Base-by-base conservation (phyloP, 2,888 invertebrate genomes). In the Spodoptera littoralis region DNA sequence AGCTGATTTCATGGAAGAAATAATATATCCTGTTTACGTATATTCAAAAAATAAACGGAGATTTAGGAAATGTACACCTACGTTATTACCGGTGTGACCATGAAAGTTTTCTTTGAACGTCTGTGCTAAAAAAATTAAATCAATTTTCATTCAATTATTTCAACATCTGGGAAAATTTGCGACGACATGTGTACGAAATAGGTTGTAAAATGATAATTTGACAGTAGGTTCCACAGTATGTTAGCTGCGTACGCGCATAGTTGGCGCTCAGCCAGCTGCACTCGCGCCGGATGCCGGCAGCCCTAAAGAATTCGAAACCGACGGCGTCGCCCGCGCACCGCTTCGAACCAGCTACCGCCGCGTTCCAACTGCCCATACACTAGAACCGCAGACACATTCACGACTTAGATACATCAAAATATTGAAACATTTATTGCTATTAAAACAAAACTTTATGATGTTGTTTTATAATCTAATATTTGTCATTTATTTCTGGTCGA, bases 251-350 rank as follows among this genome's bases (percentile, higher is more conserved):
- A 81, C 76, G 88, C 87, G 87, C 87, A 88, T 86, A 81, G 65
- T 88, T 89, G 89, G 89, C 88, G 41, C 70, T 4, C 18, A n/a
- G 89, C 93, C 93, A 92, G 79, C 64, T 92, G 92, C 92, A 92
- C 83, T 86, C 83, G 67, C 82, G 73, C 85, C 89, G 90, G 90
- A 90, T 90, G 84, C 88, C 85, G 77, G 76, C 78, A 84, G 83
- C 81, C 80, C 83, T 81, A 70, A 76, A 81, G 81, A 84, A 84
- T 84, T 79, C 66, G 65, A 75, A 73, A 52, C 58, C 58, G 59
- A 22, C 54, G 67, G 24, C 56, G 58, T 42, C 60, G 56, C 46
- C 13, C 11, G 64, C 56, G 73, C 64, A 49, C 12, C n/a, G 24
- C 36, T 62, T 13, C 13, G 13, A 47, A 24, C 58, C 27, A 63